phyloP scores from a whole-genome alignment of 1,140 invertebrate species.

The Drosophila neocordata region DNA sequence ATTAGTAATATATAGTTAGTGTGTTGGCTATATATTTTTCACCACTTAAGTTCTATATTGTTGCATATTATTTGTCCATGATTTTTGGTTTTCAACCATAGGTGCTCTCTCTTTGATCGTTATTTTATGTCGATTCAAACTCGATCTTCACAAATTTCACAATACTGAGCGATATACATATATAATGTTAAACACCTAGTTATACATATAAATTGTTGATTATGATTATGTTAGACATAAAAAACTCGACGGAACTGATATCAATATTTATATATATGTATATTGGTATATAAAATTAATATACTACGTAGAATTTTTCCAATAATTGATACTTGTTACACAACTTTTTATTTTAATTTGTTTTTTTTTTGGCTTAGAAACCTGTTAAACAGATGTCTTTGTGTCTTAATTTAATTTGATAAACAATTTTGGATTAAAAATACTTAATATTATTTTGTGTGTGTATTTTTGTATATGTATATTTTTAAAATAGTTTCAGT shows the following conservation, averaged over 20 bases:
- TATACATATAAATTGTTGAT: neutral
- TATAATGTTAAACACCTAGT: neutral
- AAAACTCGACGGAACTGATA: slow-evolving; percentile 31
- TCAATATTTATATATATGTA: neutral
- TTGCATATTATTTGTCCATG: slow-evolving; percentile 36
- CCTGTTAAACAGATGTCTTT: neutral
- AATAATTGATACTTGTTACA: neutral
- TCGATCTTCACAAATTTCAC: neutral
- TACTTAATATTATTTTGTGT: neutral
- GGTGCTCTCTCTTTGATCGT: slow-evolving; percentile 34
- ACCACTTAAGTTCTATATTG: slow-evolving; percentile 13
- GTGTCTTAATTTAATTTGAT: neutral
- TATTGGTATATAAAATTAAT: neutral
- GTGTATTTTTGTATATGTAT: neutral
- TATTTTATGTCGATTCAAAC: neutral
- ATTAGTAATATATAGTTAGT: neutral
- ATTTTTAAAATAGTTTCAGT: neutral
- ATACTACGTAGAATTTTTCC: neutral
- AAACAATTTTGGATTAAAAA: neutral
- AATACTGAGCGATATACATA: neutral
- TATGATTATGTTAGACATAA: slow-evolving; percentile 32
- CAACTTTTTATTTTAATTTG: too few relatives aligned
- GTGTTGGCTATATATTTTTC: neutral
- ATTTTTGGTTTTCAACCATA: slow-evolving; percentile 12
- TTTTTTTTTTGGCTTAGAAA: neutral